Conservation (phyloP, 2,888 invertebrate genomes). For the Drymonia ruficornis region DNA sequence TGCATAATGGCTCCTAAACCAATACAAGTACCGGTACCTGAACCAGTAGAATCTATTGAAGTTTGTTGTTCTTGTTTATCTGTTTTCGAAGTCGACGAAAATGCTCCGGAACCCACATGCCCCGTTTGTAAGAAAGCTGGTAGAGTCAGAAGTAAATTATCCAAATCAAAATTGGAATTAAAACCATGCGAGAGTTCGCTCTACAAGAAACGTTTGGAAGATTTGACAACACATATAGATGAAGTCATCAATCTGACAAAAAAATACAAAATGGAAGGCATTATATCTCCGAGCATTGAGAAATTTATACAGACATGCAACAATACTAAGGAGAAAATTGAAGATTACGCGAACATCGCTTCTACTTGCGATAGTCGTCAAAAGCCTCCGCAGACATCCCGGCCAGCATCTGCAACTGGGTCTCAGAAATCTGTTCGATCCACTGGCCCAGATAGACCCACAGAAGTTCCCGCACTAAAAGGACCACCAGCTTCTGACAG, state of each 20-base stretch:
- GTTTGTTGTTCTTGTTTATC: conserved; percentile 14
- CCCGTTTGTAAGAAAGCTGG: conserved; percentile 17
- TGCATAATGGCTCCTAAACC: background rate
- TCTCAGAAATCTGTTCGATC: conserved; percentile 3
- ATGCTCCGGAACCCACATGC: conserved; percentile 9
- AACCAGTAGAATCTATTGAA: conserved; percentile 1
- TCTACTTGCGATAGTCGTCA: conserved; percentile 26
- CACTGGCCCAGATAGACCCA: background rate
- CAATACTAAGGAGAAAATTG: conserved; percentile 33
- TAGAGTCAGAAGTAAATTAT: conserved; percentile 4
- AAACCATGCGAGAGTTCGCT: conserved; percentile 12
- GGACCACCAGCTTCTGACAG: conserved; percentile 9
- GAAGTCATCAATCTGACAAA: conserved; percentile 34
- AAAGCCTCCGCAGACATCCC: background rate
- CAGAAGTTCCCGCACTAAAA: background rate
- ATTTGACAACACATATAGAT: conserved; percentile 34
- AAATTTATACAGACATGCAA: conserved; percentile 36
- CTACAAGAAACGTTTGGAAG: conserved; percentile 22
- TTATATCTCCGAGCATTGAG: conserved; percentile 29
- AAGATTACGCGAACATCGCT: conserved; percentile 22
- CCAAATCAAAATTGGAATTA: conserved; percentile 6
- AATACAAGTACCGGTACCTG: background rate
- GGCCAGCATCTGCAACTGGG: background rate
- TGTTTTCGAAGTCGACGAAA: conserved; percentile 3
- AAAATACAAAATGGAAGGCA: conserved; percentile 23